Evolutionary conservation across 2,113 vertebrate genomes (phyloP).

Genomic region (Chelonoidis abingdonii): DNA sequence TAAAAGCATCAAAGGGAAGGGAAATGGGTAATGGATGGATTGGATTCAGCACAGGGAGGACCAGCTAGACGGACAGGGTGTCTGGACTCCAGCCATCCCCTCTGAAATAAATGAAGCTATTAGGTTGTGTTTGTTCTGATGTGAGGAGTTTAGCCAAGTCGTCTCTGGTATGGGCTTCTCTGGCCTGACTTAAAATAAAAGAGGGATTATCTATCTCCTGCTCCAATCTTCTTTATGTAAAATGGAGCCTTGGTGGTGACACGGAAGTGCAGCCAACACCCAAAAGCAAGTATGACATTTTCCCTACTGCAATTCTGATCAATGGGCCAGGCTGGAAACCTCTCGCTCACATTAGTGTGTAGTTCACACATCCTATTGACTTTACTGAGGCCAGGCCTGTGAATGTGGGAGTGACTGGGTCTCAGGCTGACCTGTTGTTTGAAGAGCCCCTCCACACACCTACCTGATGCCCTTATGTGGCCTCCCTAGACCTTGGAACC

Average conservation of each 20-base stretch:
- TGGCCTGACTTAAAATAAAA: background rate
- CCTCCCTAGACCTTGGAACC: background rate
- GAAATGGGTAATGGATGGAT: background rate
- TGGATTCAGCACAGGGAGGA: background rate
- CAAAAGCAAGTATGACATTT: background rate
- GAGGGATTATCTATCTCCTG: background rate
- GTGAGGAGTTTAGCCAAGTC: background rate
- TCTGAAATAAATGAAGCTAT: background rate
- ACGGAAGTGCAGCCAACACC: background rate
- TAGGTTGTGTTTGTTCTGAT: background rate
- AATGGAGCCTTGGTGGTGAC: background rate
- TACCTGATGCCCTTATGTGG: too few species aligned
- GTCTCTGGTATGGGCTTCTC: background rate
- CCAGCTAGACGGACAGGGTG: slow-evolving; percentile 18
- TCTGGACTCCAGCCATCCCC: background rate
- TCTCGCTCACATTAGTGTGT: fast-evolving
- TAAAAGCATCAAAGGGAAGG: slow-evolving; percentile 29
- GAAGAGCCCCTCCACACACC: background rate
- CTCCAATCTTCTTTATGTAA: fast-evolving
- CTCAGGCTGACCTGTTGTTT: background rate
- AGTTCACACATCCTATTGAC: background rate
- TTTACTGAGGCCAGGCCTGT: background rate
- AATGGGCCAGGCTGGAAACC: background rate
- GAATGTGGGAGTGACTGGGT: background rate
- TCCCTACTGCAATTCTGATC: fast-evolving